Evolutionary conservation across 2,888 invertebrate genomes (phyloP).

Genomic region (Smittia aterrima): DNA sequence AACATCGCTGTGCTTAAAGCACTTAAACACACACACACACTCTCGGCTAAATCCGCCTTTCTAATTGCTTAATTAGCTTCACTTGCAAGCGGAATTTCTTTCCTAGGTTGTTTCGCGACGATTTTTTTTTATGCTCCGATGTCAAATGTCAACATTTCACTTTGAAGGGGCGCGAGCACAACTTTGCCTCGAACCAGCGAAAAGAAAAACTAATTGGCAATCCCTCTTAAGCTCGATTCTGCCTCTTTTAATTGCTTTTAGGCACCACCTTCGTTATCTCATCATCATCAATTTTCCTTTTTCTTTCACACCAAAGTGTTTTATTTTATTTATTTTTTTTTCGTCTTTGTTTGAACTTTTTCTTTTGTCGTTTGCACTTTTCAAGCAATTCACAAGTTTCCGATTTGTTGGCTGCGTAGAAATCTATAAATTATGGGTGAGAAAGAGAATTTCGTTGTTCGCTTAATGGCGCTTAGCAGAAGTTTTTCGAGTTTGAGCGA

Average conservation of each 20-base stretch:
- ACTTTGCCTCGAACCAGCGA: background rate
- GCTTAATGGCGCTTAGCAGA: background rate
- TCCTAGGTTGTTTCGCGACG: background rate
- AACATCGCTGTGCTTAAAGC: slow-evolving; percentile 14
- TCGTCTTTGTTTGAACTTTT: slow-evolving; percentile 15
- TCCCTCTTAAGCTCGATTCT: background rate
- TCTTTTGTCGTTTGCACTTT: slow-evolving; percentile 8
- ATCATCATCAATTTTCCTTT: slow-evolving; percentile 3
- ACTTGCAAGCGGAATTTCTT: background rate
- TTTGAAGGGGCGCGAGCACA: background rate
- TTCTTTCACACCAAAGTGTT: background rate
- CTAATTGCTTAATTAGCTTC: slow-evolving; percentile 36
- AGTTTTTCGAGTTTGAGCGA: background rate
- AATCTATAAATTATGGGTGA: slow-evolving; percentile 8
- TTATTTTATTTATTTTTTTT: background rate
- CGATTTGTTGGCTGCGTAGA: background rate
- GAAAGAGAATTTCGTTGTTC: slow-evolving; percentile 1
- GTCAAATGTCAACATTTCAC: slow-evolving; percentile 20
- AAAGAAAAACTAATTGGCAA: slow-evolving; percentile 5
- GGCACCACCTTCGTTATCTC: slow-evolving; percentile 15
- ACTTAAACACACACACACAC: background rate
- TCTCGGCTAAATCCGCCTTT: slow-evolving; percentile 34
- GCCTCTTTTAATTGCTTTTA: slow-evolving; percentile 9
- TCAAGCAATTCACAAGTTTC: background rate
- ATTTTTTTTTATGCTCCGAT: background rate